Evolutionary conservation across 2,888 invertebrate species (phyloP).

Genomic region (Coenonympha arcania): DNA sequence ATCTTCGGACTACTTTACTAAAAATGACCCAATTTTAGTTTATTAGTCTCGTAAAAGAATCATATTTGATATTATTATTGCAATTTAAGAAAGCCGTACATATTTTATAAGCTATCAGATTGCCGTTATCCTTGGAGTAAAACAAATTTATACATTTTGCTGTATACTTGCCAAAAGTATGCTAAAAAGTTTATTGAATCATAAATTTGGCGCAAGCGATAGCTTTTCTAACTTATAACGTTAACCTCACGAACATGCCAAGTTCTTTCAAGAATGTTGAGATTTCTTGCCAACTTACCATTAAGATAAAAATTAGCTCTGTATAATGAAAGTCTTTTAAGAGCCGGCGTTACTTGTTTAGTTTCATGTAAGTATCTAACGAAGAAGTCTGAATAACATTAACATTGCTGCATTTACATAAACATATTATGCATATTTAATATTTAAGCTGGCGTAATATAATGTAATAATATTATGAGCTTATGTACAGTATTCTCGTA

Average conservation of each 20-base stretch:
- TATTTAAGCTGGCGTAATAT: no score
- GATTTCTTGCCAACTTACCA: conserved; percentile 31
- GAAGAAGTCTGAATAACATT: no score
- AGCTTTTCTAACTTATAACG: conserved; percentile 41
- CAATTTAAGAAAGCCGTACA: not conserved
- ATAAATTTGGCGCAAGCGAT: conserved; percentile 38
- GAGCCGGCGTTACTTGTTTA: no score
- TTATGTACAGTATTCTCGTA: no score
- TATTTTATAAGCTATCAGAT: not conserved
- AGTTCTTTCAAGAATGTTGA: conserved; percentile 37
- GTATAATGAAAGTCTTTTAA: not conserved
- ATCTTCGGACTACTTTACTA: no score
- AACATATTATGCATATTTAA: no score
- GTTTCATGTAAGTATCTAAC: no score
- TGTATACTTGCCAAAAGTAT: conserved; percentile 29
- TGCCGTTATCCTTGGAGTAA: conserved; percentile 4
- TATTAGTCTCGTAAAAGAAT: no score
- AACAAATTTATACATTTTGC: conserved; percentile 17
- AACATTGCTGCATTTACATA: no score
- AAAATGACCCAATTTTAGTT: no score
- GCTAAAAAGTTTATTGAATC: conserved; percentile 32
- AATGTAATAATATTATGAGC: no score
- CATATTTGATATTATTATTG: no score
- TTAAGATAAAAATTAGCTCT: conserved; percentile 12
- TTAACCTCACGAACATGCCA: conserved; percentile 47